These are phyloP conservation scores for Nesometra sesokonis DNA, from an alignment of 35 echinoderm and acorn worm species.

Conservation along the genomic window DNA sequence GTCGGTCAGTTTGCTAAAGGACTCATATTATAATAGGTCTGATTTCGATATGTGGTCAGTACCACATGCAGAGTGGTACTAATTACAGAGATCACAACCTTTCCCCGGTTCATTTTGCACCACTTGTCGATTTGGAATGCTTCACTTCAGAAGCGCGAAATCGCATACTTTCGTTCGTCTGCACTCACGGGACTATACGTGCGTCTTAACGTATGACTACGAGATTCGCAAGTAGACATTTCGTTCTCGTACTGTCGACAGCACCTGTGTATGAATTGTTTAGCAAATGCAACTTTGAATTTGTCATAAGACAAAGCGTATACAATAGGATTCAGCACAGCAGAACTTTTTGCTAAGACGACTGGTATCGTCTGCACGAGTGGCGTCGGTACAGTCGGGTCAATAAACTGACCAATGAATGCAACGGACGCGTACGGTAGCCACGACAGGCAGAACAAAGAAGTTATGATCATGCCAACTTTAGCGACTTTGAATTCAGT, in stretches of 20 bases:
- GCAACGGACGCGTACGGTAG: slow-evolving; percentile 1
- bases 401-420: neutral
- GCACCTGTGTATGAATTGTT: neutral
- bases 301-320: slow-evolving; percentile 14
- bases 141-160: no score
- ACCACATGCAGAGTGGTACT: no score
- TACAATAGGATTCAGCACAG: slow-evolving; percentile 8
- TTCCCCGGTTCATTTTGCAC: no score
- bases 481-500: slow-evolving; percentile 9
- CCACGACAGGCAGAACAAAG: slow-evolving; percentile 18
- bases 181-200: neutral
- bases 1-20: no score
- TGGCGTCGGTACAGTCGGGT: neutral
- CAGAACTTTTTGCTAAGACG: slow-evolving; percentile 14
- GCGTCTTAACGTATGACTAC: neutral
- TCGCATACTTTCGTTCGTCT: neutral
- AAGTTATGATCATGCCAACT: neutral
- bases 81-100: no score
- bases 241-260: no score
- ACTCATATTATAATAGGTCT: no score
- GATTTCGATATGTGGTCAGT: no score
- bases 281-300: neutral
- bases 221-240: neutral
- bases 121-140: no score
- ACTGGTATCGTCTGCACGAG: neutral